A percentile compares a stretch with the other conserved stretches of the same genome.
These are phyloP conservation scores for Lissocephala sabroskyi DNA, from an alignment of 2,888 invertebrate species.

Conservation along the genomic window DNA sequence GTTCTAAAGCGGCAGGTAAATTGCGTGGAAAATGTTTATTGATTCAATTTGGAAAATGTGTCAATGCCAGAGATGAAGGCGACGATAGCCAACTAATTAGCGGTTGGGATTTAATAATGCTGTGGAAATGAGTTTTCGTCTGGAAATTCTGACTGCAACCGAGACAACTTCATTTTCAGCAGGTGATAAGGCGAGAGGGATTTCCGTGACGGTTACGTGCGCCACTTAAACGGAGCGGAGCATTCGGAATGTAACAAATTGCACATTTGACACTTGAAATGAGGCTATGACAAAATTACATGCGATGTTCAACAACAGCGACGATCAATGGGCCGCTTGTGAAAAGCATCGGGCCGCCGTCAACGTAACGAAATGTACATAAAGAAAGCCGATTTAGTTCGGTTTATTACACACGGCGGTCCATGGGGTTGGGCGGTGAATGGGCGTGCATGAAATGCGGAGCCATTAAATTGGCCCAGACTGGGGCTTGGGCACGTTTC, in stretches of 20 bases:
- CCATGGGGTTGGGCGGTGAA: no score
- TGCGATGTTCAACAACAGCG: slow-evolving; percentile 15
- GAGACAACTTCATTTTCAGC: no score
- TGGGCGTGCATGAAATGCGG: no score
- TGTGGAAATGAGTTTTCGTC: no score
- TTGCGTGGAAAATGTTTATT: slow-evolving; percentile 52
- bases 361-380: slow-evolving; percentile 22
- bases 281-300: slow-evolving; percentile 45
- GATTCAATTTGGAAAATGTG: slow-evolving; percentile 40
- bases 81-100: background rate
- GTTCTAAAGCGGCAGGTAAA: slow-evolving; percentile 23
- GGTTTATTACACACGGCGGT: slow-evolving; percentile 13
- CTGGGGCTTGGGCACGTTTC: background rate
- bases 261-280: slow-evolving; percentile 42
- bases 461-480: no score
- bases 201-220: slow-evolving; percentile 21
- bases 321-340: slow-evolving; percentile 17
- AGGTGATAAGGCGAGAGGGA: slow-evolving; percentile 4
- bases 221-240: slow-evolving; percentile 21
- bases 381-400: slow-evolving; percentile 19
- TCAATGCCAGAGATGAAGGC: slow-evolving; percentile 42
- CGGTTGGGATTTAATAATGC: no score
- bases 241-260: slow-evolving; percentile 37
- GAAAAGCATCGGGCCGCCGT: slow-evolving; percentile 30
- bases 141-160: no score